phyloP scores from a whole-genome alignment of 1,140 invertebrate genomes.

The Drosophila tropicalis region DNA sequence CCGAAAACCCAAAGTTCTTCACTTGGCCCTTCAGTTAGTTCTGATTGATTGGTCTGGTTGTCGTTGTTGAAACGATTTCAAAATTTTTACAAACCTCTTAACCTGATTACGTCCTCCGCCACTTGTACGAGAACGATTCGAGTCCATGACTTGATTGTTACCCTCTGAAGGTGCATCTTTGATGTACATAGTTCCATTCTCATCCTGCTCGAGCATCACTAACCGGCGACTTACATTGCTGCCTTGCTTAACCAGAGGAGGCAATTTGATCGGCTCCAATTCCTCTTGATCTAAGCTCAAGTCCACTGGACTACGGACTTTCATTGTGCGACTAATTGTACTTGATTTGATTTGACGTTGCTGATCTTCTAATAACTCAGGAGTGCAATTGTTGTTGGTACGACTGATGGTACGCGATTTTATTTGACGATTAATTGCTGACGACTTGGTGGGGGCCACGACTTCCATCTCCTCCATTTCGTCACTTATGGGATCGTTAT shows the following conservation, averaged over 20 bases:
- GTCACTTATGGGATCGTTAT: constrained; percentile 20
- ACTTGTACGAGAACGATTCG: constrained; percentile 6
- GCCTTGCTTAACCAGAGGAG: constrained; percentile 17
- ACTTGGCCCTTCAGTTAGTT: background rate
- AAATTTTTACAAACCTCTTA: background rate
- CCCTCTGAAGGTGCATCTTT: constrained; percentile 25
- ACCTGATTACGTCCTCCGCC: background rate
- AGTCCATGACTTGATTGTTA: background rate
- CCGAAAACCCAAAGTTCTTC: background rate
- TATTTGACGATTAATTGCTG: background rate
- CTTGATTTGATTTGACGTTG: background rate
- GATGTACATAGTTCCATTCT: constrained; percentile 52
- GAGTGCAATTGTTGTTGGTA: background rate
- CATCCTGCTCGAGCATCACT: constrained; percentile 46
- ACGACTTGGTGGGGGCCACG: background rate
- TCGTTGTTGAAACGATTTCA: constrained; percentile 18
- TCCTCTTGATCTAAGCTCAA: background rate
- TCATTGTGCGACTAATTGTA: background rate
- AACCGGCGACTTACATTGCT: constrained; percentile 40
- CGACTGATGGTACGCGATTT: background rate
- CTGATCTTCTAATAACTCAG: background rate
- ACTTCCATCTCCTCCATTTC: background rate
- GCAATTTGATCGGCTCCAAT: constrained; percentile 2
- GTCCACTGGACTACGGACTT: background rate
- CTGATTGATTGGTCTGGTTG: constrained; percentile 48